Evolutionary conservation across 2,888 invertebrate genomes (phyloP), one percentile per base, ranked within the genome.

Genomic region (Pandemis heparana): DNA sequence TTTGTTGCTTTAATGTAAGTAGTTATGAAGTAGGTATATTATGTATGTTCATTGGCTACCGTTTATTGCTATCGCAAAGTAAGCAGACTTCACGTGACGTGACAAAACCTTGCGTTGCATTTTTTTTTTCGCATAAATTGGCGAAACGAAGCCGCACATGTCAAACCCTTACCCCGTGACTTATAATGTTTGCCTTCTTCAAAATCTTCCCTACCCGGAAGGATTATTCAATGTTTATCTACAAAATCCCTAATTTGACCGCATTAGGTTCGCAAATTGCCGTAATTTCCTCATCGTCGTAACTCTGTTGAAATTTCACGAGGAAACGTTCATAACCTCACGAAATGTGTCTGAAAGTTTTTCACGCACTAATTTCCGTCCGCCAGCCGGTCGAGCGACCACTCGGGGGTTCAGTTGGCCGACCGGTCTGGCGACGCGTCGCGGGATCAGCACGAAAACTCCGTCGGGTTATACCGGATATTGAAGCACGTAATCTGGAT

Each of bases 401-500:
- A 79, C 75, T 70, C 16, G 23, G 8, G 53, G 60, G 46, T 67
- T 53, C 82, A 79, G 75, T 70, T 73, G 53, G 1, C n/a, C 67
- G 78, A 80, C 69, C 46, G 56, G 76, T 82, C 75, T 74, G 38
- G 46, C 79, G 78, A 81, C 77, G 63, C 59, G 77, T 81, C 77
- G 75, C 64, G 43, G 75, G 69, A 75, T 68, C 59, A 75, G 74
- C 76, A 78, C 79, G 78, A 77, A 59, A 68, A 68, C 82, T 81
- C 78, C 79, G 80, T 79, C 83, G 85, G 86, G 88, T 86, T 85
- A 84, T 87, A 80, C 91, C 93, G 94, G 94, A 94, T 94, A 94
- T 94, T 94, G 92, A 88, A 93, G 92, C 93, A 94, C 94, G 93
- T 94, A 93, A 94, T 94, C 93, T 91, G 90, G 87, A 88, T 90